Percentiles rank a stretch among this genome's conserved stretches.
Evolutionary conservation across 2,797 vertebrate genomes (phyloP).

Genomic region (Galagoides demidoff): DNA sequence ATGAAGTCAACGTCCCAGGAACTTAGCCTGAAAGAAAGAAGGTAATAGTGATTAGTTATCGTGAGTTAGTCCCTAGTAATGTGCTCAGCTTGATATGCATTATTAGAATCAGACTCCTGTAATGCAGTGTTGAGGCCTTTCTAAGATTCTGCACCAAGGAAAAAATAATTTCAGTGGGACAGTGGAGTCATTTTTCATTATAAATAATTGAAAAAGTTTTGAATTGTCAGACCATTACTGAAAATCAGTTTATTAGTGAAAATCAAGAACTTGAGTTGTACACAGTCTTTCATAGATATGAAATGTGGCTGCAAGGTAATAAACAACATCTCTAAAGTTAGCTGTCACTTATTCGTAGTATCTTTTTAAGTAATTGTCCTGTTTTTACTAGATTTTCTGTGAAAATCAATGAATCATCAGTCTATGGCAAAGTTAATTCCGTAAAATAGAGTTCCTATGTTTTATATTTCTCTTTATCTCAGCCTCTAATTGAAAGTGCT

Average conservation of each 20-base stretch:
- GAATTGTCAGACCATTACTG: not conserved
- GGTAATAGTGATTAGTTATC: not conserved
- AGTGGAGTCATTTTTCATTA: not conserved
- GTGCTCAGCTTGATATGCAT: not conserved
- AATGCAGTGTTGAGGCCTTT: not conserved
- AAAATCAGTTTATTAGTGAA: not conserved
- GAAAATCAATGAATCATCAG: not conserved
- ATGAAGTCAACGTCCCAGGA: not conserved
- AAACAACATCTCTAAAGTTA: slow-evolving; percentile 13
- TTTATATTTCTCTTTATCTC: slow-evolving; percentile 49
- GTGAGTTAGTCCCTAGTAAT: not conserved
- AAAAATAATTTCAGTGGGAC: not conserved
- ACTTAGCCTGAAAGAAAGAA: not conserved
- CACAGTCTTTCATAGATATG: not conserved
- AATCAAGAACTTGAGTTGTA: not conserved
- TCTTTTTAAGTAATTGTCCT: not conserved
- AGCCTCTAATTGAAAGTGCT: slow-evolving; percentile 52
- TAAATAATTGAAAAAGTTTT: not conserved
- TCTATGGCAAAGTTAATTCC: not conserved
- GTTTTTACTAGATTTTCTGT: not conserved
- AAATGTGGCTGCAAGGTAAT: not conserved
- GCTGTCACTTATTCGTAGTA: not conserved
- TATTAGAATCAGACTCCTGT: not conserved
- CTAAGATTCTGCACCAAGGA: not conserved
- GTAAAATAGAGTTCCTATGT: slow-evolving; percentile 22